These are phyloP conservation scores for Thyatira batis DNA, from an alignment of 2,888 invertebrate species.

Conservation along the genomic window DNA sequence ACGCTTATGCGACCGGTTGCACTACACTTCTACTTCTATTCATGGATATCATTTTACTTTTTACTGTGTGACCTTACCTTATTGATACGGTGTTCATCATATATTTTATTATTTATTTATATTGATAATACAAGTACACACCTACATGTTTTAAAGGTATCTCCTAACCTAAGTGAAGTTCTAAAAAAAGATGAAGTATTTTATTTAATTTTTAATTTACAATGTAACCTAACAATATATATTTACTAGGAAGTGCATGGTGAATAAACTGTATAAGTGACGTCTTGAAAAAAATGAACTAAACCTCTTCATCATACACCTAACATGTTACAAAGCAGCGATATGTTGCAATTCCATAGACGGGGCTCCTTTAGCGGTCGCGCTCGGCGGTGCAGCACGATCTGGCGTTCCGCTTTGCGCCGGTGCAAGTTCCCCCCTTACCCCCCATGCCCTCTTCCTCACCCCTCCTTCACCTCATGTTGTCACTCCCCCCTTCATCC, in stretches of 20 bases:
- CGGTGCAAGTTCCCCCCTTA: constrained; percentile 50
- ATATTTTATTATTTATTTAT: no score
- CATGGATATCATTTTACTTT: constrained; percentile 6
- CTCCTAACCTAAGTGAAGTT: no score
- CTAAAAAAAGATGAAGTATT: no score
- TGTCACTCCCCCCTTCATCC: constrained; percentile 24
- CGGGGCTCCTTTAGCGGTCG: constrained; percentile 75
- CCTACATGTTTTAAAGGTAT: no score
- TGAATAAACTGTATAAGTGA: not conserved
- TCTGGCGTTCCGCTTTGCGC: constrained; percentile 79
- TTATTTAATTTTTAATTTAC: no score
- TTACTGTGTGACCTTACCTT: not conserved
- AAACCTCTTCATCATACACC: constrained; percentile 21
- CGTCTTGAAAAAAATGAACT: not conserved
- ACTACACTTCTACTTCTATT: constrained; percentile 39
- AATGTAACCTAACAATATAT: no score
- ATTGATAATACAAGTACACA: not conserved
- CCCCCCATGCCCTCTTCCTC: constrained; percentile 34
- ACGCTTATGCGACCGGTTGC: constrained; percentile 63
- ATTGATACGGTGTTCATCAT: not conserved
- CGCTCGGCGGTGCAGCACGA: constrained; percentile 81
- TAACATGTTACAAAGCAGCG: constrained; percentile 57
- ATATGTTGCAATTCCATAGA: constrained; percentile 73
- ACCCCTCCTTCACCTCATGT: constrained; percentile 31
- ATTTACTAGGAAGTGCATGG: not conserved